Evolutionary conservation across 1,140 invertebrate species (phyloP), one percentile per base, ranked within the genome.

Genomic region (Conus betulinus): DNA sequence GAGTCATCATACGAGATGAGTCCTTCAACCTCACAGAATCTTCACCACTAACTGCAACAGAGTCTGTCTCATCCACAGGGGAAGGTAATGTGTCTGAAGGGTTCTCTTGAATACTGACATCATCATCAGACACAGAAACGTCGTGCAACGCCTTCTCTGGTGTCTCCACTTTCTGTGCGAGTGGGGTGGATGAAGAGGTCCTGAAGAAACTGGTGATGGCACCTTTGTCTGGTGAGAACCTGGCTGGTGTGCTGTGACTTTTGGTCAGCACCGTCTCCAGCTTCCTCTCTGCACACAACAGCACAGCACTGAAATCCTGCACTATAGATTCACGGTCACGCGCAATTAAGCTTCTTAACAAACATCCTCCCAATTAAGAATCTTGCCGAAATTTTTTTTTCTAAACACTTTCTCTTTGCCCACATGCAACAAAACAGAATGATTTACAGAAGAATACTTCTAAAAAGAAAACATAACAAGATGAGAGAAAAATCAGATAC

Each of bases 231-330:
- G 67, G 51, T 0, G 85, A 76, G 52, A 84, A 67, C 7, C 55
- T 63, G n/a, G 82, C 55, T 8, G 82, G 82, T 27, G 82, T 84
- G 82, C 82, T 84, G 82, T 89, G 81, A 39, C 53, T 53, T n/a
- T 23, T 88, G 6, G 79, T 86, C 63, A 60, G 82, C 17, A 84
- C 25, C 71, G 81, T 74, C 67, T 89, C 71, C 52, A 83, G 25
- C 20, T 67, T 91, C 88, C 89, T 92, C 74, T 93, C 92, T 93
- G 89, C n/a, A 90, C 67, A 71, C 6, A 71, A 20, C 57, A 71
- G 20, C 67, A 71, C 67, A 10, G 17, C 67, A 71, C 23, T 23
- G 39, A 39, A 0, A 39, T 39, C 39, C 39, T 39, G 39, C 39
- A 39, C 39, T 39, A 39, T 39, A 3, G 39, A 39, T 39, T 39